These are phyloP conservation scores for Emmelina monodactyla DNA, from an alignment of 2,888 invertebrate species.

Conservation along the genomic window DNA sequence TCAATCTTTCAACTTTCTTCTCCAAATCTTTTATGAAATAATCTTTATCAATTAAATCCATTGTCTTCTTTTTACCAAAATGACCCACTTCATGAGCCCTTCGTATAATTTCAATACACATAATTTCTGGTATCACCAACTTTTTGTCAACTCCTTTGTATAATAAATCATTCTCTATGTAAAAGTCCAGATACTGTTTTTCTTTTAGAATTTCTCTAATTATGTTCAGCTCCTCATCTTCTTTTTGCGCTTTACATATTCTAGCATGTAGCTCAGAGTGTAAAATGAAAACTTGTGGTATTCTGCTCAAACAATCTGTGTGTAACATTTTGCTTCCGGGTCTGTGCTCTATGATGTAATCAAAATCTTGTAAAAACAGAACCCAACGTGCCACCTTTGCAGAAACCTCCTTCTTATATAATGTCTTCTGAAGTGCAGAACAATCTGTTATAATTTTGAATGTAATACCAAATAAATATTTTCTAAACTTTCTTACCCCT, in stretches of 20 bases:
- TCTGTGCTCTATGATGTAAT: slow-evolving; percentile 19
- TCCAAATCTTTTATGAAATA: neutral
- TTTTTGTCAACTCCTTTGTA: slow-evolving; percentile 12
- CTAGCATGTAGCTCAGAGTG: slow-evolving; percentile 14
- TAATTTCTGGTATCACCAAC: slow-evolving; percentile 8
- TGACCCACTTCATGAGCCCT: slow-evolving; percentile 15
- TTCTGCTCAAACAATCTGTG: slow-evolving; percentile 18
- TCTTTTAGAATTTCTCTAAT: slow-evolving; percentile 14
- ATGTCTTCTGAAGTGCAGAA: slow-evolving; percentile 14
- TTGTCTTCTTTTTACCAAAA: neutral
- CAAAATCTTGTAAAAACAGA: slow-evolving; percentile 16
- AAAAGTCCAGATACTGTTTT: slow-evolving; percentile 13
- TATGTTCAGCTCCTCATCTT: slow-evolving; percentile 11
- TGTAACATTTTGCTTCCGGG: slow-evolving; percentile 17
- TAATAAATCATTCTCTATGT: slow-evolving; percentile 12
- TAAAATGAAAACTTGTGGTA: neutral
- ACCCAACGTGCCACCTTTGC: slow-evolving; percentile 19
- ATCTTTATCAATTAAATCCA: neutral
- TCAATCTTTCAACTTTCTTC: neutral
- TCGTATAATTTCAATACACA: slow-evolving; percentile 7
- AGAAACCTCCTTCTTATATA: slow-evolving; percentile 20
- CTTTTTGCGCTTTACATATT: slow-evolving; percentile 15
- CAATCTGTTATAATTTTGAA: slow-evolving; percentile 20
- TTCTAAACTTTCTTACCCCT: slow-evolving; percentile 16
- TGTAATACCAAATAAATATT: slow-evolving; percentile 15